Evolutionary conservation across 2,888 invertebrate species (phyloP).

Genomic region (Gastrophysa polygoni): DNA sequence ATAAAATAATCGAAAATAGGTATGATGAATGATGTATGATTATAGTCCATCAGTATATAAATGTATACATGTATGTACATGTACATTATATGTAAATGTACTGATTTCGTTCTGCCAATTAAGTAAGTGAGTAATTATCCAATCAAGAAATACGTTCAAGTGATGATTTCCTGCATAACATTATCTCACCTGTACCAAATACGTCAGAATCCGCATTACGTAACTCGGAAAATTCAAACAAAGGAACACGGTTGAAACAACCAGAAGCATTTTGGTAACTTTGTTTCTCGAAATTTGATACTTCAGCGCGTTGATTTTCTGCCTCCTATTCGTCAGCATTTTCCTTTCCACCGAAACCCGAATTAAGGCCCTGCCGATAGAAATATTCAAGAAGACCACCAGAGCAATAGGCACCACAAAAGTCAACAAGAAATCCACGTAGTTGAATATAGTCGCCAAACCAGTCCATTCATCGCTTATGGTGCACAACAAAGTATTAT

Average conservation of each 20-base stretch:
- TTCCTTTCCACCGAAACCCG: conserved; percentile 52
- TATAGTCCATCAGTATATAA: no score
- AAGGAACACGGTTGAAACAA: conserved; percentile 81
- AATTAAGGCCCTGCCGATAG: conserved; percentile 71
- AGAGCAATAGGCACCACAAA: conserved; percentile 74
- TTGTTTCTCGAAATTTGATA: conserved; percentile 64
- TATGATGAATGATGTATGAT: no score
- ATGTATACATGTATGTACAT: no score
- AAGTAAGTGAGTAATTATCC: no score
- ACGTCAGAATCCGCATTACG: conserved; percentile 62
- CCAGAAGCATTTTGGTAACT: conserved; percentile 81
- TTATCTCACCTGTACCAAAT: conserved; percentile 40
- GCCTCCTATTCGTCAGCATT: conserved; percentile 36
- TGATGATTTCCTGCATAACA: no score
- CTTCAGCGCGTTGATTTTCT: conserved; percentile 21
- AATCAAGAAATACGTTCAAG: no score
- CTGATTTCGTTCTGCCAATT: no score
- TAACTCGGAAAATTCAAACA: conserved; percentile 79
- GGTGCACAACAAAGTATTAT: conserved; percentile 56
- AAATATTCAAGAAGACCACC: conserved; percentile 73
- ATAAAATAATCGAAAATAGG: no score
- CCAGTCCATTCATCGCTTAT: conserved; percentile 61
- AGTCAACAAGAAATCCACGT: conserved; percentile 73
- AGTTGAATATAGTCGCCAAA: conserved; percentile 69
- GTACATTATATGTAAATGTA: no score